Percentiles rank a stretch among this genome's conserved stretches.
Conservation (phyloP, 1,140 invertebrate species). For the Lethrus apterus region DNA sequence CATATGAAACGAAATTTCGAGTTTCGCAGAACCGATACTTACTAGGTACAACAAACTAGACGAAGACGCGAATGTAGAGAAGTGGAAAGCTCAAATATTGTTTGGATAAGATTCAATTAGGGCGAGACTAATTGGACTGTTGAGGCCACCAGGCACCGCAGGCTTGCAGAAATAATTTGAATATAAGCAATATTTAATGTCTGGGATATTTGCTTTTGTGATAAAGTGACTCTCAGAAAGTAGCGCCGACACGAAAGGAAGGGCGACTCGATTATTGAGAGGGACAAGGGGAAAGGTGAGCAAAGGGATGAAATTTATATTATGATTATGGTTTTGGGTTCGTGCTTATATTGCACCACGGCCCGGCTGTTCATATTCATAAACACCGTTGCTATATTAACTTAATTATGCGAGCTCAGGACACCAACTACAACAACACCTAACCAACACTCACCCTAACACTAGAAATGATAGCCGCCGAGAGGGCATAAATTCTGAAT, state of each 20-base stretch:
- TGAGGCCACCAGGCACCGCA: constrained; percentile 22
- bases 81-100: constrained; percentile 18
- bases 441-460: too few relatives aligned
- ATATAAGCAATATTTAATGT: constrained; percentile 40
- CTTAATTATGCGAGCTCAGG: constrained; percentile 17
- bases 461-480: too few relatives aligned
- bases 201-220: constrained; percentile 35
- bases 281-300: not conserved
- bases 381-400: constrained; percentile 22
- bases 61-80: not conserved
- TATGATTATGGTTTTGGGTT: constrained; percentile 27
- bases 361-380: constrained; percentile 20
- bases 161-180: constrained; percentile 36
- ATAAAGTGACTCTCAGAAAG: constrained; percentile 22
- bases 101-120: constrained; percentile 36
- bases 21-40: constrained; percentile 17
- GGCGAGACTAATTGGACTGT: constrained; percentile 33
- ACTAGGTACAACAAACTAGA: not conserved
- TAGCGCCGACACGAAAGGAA: not conserved
- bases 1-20: constrained; percentile 32
- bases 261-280: not conserved
- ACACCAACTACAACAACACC: too few relatives aligned
- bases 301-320: constrained; percentile 23
- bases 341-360: constrained; percentile 23
- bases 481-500: too few relatives aligned